Evolutionary conservation across 2,113 vertebrate genomes (phyloP).

Genomic region (Sterna hirundo): DNA sequence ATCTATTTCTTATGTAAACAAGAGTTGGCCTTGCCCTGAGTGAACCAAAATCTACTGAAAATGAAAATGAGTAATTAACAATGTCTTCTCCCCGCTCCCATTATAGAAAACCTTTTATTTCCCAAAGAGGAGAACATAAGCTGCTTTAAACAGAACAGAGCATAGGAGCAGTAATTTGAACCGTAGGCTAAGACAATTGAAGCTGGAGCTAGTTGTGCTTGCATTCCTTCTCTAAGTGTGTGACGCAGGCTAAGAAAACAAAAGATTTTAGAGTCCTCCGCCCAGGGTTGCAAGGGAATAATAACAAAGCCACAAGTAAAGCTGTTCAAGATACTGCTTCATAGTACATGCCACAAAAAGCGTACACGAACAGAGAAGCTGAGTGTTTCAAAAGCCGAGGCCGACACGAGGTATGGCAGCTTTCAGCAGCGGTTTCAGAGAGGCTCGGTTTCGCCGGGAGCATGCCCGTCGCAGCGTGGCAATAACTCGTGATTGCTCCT

Average conservation of each 20-base stretch:
- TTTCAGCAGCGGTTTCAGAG: not conserved
- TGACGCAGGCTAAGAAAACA: not conserved
- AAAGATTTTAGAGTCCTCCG: not conserved
- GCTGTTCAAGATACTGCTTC: not conserved
- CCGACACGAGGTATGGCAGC: not conserved
- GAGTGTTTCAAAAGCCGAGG: not conserved
- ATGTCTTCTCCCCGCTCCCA: not conserved
- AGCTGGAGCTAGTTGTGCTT: not conserved
- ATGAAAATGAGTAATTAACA: slow-evolving; percentile 52
- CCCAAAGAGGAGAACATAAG: not conserved
- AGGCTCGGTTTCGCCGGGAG: not conserved
- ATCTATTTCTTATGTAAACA: not conserved
- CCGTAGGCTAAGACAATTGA: not conserved
- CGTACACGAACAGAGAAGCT: not conserved
- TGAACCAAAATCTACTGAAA: slow-evolving; percentile 22
- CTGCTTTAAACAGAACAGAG: slow-evolving; percentile 17
- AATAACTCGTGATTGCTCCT: not conserved
- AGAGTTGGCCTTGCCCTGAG: not conserved
- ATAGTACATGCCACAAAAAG: not conserved
- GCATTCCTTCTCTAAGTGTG: not conserved
- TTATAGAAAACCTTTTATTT: slow-evolving; percentile 38
- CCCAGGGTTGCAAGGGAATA: not conserved
- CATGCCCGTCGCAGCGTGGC: not conserved
- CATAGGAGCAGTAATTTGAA: not conserved
- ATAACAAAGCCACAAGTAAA: not conserved